Evolutionary conservation across 2,113 vertebrate species (phyloP).

Genomic region (Oncorhynchus gorbuscha): DNA sequence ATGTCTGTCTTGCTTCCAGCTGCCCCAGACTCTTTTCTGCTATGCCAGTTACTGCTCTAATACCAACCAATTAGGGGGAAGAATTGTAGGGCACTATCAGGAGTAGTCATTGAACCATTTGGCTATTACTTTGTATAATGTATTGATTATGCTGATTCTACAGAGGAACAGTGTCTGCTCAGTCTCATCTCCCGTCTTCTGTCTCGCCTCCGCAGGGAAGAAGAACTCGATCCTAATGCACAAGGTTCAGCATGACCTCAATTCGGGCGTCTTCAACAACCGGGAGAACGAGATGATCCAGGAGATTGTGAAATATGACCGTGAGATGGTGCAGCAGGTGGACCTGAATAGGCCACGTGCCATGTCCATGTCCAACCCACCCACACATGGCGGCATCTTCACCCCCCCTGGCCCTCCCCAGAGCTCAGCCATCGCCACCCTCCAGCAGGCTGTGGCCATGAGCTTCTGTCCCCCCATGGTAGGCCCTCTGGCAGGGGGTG

Average conservation of each 20-base stretch:
- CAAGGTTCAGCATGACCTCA: conserved; percentile 96
- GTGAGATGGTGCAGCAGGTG: conserved; percentile 94
- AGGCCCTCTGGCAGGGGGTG: conserved; percentile 77
- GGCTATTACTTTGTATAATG: not conserved
- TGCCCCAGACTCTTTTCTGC: not conserved
- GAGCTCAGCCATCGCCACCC: conserved; percentile 88
- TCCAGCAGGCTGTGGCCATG: conserved; percentile 96
- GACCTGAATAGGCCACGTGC: conserved; percentile 80
- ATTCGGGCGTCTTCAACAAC: conserved; percentile 97
- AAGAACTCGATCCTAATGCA: conserved; percentile 96
- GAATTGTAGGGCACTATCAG: not conserved
- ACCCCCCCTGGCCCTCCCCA: conserved; percentile 67
- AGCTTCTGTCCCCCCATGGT: conserved; percentile 92
- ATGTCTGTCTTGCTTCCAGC: not conserved
- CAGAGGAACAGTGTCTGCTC: not conserved
- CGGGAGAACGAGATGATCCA: conserved; percentile 97
- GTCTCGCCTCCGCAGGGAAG: conserved; percentile 79
- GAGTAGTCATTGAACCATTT: not conserved
- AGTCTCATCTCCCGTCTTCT: conserved; percentile 9
- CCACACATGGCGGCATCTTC: conserved; percentile 54
- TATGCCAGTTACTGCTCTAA: not conserved
- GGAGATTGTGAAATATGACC: conserved; percentile 97
- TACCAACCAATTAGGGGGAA: not conserved
- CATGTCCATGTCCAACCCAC: conserved; percentile 76
- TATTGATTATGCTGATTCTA: conserved; percentile 3